These are phyloP conservation scores for Bergia sp. DNA, from an alignment of 92 coral and sea anemone species.

Conservation along the genomic window DNA sequence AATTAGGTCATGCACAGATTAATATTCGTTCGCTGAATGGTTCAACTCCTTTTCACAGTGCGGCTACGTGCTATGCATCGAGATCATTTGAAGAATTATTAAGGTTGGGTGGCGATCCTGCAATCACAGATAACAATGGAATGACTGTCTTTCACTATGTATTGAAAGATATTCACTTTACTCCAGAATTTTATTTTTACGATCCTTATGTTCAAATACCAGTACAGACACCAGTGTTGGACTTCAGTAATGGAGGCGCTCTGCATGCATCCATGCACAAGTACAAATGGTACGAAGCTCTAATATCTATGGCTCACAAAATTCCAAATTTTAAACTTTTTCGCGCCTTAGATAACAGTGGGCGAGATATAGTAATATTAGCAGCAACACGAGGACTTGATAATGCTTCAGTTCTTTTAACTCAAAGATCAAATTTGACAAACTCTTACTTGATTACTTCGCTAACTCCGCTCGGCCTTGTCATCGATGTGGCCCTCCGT, in stretches of 20 bases:
- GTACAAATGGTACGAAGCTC: background rate
- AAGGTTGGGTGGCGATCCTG: constrained; percentile 26
- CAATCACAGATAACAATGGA: constrained; percentile 1
- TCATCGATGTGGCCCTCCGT: background rate
- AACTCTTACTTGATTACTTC: background rate
- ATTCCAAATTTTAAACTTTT: background rate
- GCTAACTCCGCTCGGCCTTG: background rate
- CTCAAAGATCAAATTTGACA: constrained; percentile 8
- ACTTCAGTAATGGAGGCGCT: background rate
- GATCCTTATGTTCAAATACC: constrained; percentile 44
- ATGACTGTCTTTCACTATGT: constrained; percentile 52
- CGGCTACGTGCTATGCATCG: constrained; percentile 46
- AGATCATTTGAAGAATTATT: constrained; percentile 13
- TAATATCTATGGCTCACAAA: background rate
- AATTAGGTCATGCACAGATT: constrained; percentile 26
- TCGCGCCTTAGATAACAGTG: background rate
- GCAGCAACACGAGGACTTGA: background rate
- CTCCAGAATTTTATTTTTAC: background rate
- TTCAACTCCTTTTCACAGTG: constrained; percentile 61
- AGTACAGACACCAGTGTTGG: background rate
- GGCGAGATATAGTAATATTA: background rate
- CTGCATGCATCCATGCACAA: background rate
- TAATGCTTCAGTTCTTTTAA: constrained; percentile 10
- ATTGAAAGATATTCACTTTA: constrained; percentile 14
- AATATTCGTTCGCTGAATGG: constrained; percentile 35